These are phyloP conservation scores for Panopea generosa DNA, from an alignment of 2,888 invertebrate species.

Conservation along the genomic window DNA sequence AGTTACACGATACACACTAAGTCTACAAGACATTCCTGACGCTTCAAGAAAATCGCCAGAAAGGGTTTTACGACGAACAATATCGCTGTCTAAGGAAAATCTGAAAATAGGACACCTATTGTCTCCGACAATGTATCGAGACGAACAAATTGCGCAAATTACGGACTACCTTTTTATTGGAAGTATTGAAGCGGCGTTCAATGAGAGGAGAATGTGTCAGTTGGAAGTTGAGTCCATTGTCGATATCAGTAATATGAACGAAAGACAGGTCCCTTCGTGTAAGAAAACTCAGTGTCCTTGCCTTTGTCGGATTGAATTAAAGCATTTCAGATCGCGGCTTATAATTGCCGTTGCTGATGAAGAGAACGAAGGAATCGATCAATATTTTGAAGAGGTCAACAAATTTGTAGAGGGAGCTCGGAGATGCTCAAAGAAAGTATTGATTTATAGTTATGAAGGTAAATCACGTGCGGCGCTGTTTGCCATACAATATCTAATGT, in stretches of 20 bases:
- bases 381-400: constrained; percentile 80
- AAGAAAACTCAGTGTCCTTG: constrained; percentile 77
- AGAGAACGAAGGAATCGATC: constrained; percentile 85
- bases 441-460: constrained; percentile 79
- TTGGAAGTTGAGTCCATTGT: constrained; percentile 85
- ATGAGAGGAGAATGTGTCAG: constrained; percentile 85
- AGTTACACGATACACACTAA: constrained; percentile 10
- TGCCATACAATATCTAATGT: constrained; percentile 81
- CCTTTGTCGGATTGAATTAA: constrained; percentile 71
- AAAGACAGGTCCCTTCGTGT: constrained; percentile 68
- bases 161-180: constrained; percentile 84
- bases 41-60: constrained; percentile 18
- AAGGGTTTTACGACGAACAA: constrained; percentile 29
- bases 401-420: constrained; percentile 80
- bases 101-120: constrained; percentile 32
- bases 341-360: constrained; percentile 88
- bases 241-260: constrained; percentile 82
- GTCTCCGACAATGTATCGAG: constrained; percentile 63
- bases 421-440: constrained; percentile 72
- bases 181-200: constrained; percentile 85
- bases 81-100: constrained; percentile 38
- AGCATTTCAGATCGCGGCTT: constrained; percentile 86
- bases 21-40: constrained; percentile 42
- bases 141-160: constrained; percentile 69
- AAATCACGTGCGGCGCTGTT: constrained; percentile 76